A percentile compares a stretch with the other conserved stretches of the same genome.
These are phyloP conservation scores for Thysanoteuthis rhombus DNA, from an alignment of 2,888 invertebrate genomes.

Conservation along the genomic window DNA sequence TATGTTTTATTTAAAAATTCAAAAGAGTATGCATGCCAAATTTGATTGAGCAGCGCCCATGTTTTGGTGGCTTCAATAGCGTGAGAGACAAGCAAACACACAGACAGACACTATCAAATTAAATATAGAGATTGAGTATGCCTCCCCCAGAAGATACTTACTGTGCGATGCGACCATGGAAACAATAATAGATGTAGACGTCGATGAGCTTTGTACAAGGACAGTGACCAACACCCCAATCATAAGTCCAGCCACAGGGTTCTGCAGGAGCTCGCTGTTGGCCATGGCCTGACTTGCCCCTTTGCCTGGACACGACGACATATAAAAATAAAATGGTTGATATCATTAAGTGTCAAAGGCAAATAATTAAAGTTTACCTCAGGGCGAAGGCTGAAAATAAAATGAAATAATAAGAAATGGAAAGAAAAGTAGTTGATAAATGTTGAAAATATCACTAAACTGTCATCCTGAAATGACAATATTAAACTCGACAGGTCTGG, in stretches of 20 bases:
- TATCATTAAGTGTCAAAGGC: background rate
- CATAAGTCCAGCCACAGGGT: conserved; percentile 36
- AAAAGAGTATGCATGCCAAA: no score
- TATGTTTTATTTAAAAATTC: no score
- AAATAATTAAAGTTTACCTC: background rate
- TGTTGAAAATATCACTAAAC: no score
- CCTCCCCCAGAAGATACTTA: conserved; percentile 31
- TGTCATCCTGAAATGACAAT: no score
- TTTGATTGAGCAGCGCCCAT: no score
- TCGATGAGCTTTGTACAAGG: conserved; percentile 44
- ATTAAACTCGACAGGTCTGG: no score
- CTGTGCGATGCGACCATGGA: conserved; percentile 44
- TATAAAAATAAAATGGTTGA: background rate
- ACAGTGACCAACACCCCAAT: conserved; percentile 35
- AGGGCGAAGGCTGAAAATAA: background rate
- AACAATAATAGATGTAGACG: conserved; percentile 44
- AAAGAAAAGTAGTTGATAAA: background rate
- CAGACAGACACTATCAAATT: no score
- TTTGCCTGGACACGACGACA: conserved; percentile 30
- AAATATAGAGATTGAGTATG: no score
- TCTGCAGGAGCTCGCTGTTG: conserved; percentile 33
- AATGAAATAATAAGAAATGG: background rate
- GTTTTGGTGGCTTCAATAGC: no score
- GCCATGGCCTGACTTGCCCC: conserved; percentile 33
- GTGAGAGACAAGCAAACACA: no score